These are phyloP conservation scores for Planiliza haematocheilus DNA, from an alignment of 2,113 vertebrate species.

Conservation along the genomic window DNA sequence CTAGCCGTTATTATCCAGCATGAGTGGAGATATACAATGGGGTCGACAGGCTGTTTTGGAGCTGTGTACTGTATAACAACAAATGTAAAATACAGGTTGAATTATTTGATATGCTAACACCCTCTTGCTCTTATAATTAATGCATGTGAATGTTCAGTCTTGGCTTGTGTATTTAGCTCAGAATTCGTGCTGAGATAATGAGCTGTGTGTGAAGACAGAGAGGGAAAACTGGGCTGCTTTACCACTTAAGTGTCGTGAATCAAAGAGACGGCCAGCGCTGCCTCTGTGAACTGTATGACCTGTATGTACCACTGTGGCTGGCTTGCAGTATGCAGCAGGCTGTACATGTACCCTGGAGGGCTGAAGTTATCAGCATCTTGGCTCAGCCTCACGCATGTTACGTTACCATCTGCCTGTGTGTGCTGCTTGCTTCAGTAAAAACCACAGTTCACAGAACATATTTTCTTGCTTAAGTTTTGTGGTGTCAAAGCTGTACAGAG, in stretches of 20 bases:
- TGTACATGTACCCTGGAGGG: slow-evolving; percentile 34
- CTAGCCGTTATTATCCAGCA: slow-evolving; percentile 39
- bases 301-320: slow-evolving; percentile 21
- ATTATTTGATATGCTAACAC: not conserved
- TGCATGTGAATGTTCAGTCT: not conserved
- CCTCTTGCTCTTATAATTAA: not conserved
- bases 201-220: not conserved
- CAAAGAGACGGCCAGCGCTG: slow-evolving; percentile 49
- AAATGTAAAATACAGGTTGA: not conserved
- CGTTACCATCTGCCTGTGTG: slow-evolving; percentile 59
- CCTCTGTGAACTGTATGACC: slow-evolving; percentile 62
- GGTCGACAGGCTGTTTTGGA: slow-evolving; percentile 42
- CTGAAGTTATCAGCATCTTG: slow-evolving; percentile 29
- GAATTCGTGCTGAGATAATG: not conserved
- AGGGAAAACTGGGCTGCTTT: slow-evolving; percentile 21
- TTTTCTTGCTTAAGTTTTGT: not conserved
- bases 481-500: slow-evolving; percentile 12
- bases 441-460: slow-evolving; percentile 1
- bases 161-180: not conserved
- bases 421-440: slow-evolving; percentile 3
- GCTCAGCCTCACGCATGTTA: slow-evolving; percentile 32
- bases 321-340: slow-evolving; percentile 43
- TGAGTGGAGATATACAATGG: slow-evolving; percentile 69
- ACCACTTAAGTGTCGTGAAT: slow-evolving; percentile 42
- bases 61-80: not conserved